Evolutionary conservation across 2,797 vertebrate genomes (phyloP).

Genomic region (Artibeus lituratus): DNA sequence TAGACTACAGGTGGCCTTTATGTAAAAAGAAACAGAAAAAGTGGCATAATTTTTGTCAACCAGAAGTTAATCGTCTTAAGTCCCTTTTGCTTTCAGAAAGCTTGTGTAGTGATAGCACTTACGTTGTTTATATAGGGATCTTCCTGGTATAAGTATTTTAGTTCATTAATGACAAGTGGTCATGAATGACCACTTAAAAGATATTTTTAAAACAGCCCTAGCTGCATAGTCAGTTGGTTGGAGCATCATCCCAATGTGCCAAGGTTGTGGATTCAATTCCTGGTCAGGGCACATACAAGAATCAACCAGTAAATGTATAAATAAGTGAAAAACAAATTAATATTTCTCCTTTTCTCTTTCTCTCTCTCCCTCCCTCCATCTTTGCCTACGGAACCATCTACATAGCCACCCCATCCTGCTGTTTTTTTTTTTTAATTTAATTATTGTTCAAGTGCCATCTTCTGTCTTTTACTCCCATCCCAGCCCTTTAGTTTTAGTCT

Average conservation of each 20-base stretch:
- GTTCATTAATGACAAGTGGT: background rate
- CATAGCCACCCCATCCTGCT: background rate
- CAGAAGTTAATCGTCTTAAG: background rate
- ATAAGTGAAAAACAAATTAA: too few relatives aligned
- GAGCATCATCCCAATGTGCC: background rate
- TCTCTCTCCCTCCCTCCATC: too few relatives aligned
- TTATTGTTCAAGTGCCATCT: too few relatives aligned
- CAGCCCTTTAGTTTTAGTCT: too few relatives aligned
- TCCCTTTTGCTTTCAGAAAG: background rate
- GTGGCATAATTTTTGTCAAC: background rate
- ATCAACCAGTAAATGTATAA: too few relatives aligned
- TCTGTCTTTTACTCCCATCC: too few relatives aligned
- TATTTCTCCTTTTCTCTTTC: too few relatives aligned
- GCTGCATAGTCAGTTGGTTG: background rate
- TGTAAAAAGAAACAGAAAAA: slow-evolving; percentile 11
- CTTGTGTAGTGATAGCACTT: background rate
- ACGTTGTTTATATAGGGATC: background rate
- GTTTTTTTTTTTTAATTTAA: too few relatives aligned
- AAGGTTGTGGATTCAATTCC: background rate
- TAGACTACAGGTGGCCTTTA: background rate
- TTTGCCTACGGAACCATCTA: background rate
- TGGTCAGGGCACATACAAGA: background rate
- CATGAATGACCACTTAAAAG: too few relatives aligned
- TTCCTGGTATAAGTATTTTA: slow-evolving; percentile 6
- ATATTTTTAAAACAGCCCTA: background rate